A percentile compares a stretch with the other conserved stretches of the same genome.
Conservation (phyloP, 64 coral and sea anemone genomes). For the Montipora foliosa region DNA sequence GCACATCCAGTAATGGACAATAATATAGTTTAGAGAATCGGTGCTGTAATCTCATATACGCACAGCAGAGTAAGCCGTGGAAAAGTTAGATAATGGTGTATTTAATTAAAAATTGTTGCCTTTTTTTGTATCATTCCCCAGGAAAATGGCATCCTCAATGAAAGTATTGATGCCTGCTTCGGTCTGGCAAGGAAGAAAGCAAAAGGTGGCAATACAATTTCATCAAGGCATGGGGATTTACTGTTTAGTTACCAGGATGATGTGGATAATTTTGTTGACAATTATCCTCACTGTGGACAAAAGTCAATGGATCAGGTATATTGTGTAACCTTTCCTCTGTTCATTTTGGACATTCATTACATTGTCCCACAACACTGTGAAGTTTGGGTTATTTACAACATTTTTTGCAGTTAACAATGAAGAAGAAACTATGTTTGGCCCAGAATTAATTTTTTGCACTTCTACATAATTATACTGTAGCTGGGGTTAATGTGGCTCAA, state of each 20-base stretch:
- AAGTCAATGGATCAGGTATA: constrained; percentile 19
- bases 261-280: constrained; percentile 81
- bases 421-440: not conserved
- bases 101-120: not conserved
- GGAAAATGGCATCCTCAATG: constrained; percentile 69
- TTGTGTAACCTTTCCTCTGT: not conserved
- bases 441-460: not conserved
- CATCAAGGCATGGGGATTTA: constrained; percentile 25
- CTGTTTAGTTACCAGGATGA: constrained; percentile 80
- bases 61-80: not conserved
- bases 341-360: not conserved
- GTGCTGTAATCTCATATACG: too few species aligned
- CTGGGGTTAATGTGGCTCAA: not conserved
- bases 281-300: constrained; percentile 40
- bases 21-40: too few species aligned
- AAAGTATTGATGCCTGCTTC: constrained; percentile 82
- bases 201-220: not conserved
- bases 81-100: not conserved
- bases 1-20: too few species aligned
- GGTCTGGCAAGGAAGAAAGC: constrained; percentile 57
- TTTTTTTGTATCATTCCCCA: not conserved
- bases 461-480: too few species aligned
- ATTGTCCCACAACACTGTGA: not conserved
- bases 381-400: not conserved
- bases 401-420: not conserved